These are phyloP conservation scores for Denticeps clupeoides DNA, from an alignment of 2,797 vertebrate species.

Conservation along the genomic window DNA sequence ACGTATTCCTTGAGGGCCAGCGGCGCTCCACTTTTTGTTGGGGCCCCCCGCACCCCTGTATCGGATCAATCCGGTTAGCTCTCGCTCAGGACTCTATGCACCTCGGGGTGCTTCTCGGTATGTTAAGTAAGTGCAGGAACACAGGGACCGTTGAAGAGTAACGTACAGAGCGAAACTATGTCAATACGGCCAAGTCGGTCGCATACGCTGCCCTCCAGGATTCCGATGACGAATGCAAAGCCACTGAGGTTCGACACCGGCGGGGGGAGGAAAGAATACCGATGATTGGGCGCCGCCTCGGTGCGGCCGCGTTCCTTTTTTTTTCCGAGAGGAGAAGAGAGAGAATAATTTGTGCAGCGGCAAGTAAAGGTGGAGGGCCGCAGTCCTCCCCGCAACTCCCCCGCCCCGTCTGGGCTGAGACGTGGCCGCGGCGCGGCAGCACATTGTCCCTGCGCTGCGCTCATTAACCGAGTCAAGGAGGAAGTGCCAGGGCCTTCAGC, in stretches of 20 bases:
- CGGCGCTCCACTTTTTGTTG: conserved; percentile 18
- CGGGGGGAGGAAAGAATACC: neutral
- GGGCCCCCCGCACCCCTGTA: no score
- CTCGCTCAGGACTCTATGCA: no score
- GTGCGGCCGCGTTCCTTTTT: neutral
- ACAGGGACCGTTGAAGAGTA: conserved; percentile 35
- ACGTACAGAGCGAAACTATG: neutral
- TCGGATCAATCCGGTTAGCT: no score
- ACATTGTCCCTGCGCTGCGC: conserved; percentile 36
- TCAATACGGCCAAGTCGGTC: neutral
- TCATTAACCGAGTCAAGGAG: conserved; percentile 41
- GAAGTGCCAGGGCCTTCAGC: conserved; percentile 33
- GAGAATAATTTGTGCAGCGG: neutral
- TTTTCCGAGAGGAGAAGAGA: neutral
- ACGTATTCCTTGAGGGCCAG: conserved; percentile 35
- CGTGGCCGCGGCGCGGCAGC: neutral
- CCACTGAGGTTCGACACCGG: neutral
- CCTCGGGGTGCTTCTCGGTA: conserved; percentile 20
- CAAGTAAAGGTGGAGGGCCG: no score
- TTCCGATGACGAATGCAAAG: neutral
- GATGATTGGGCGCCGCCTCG: neutral
- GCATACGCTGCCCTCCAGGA: neutral
- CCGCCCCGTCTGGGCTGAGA: neutral
- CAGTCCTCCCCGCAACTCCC: no score
- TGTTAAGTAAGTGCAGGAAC: no score